A percentile compares a stretch with the other conserved stretches of the same genome.
Evolutionary conservation across 2,113 vertebrate species (phyloP).

Genomic region (Cnemophilus loriae): DNA sequence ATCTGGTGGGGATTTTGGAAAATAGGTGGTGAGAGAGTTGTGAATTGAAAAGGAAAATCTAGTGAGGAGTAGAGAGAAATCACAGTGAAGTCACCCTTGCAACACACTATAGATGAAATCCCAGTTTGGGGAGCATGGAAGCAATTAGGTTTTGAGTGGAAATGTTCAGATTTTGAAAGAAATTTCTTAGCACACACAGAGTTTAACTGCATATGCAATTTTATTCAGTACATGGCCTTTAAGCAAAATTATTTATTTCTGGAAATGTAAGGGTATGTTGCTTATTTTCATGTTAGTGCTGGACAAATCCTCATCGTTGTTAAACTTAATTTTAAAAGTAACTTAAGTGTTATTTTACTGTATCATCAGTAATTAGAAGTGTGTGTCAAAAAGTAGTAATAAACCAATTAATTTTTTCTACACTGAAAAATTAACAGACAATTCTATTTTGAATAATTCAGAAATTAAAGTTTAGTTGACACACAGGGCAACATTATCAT

Average conservation of each 20-base stretch:
- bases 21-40: not conserved
- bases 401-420: slow-evolving; percentile 46
- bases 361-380: slow-evolving; percentile 11
- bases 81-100: not conserved
- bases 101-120: not conserved
- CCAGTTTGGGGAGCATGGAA: not conserved
- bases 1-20: not conserved
- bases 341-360: not conserved
- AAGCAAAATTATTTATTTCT: slow-evolving; percentile 39
- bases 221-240: not conserved
- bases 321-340: slow-evolving; percentile 46
- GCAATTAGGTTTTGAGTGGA: not conserved
- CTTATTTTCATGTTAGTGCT: slow-evolving; percentile 23
- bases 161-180: not conserved
- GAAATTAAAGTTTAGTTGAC: slow-evolving; percentile 27
- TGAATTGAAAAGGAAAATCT: not conserved
- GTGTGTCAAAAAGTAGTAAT: slow-evolving; percentile 22
- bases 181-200: not conserved
- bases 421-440: slow-evolving; percentile 44
- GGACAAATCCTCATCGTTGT: slow-evolving; percentile 20
- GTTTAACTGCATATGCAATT: not conserved
- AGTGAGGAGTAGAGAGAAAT: not conserved
- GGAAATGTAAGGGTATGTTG: not conserved
- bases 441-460: slow-evolving; percentile 32
- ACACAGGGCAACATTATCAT: not conserved